Conservation (phyloP, 1,140 invertebrate species). For the Lethrus apterus region DNA sequence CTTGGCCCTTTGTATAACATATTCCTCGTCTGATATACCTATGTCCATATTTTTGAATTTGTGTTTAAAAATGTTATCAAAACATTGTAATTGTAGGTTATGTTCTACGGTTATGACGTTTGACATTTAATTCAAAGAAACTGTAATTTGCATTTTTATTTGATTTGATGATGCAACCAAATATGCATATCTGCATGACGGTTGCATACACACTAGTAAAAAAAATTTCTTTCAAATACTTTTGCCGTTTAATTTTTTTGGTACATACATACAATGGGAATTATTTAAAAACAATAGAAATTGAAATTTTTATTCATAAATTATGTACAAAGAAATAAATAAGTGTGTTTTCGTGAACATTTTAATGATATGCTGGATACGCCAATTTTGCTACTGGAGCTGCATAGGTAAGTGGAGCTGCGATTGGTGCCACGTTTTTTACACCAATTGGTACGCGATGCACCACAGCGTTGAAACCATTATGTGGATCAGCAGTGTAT, state of each 20-base stretch:
- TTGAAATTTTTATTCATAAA: not conserved
- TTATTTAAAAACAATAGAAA: not conserved
- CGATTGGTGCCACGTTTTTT: too few species aligned
- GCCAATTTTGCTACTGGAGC: not conserved
- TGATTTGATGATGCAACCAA: not conserved
- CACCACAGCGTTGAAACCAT: too few species aligned
- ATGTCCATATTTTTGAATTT: not conserved
- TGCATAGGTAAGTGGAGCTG: too few species aligned
- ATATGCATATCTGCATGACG: too few species aligned
- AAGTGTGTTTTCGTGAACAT: not conserved
- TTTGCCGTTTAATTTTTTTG: not conserved
- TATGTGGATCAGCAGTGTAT: too few species aligned
- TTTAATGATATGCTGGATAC: not conserved
- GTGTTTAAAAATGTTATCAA: not conserved
- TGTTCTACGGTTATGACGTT: not conserved
- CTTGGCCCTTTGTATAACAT: slow-evolving; percentile 69
- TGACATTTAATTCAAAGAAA: not conserved
- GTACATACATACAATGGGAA: not conserved
- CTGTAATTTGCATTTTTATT: not conserved
- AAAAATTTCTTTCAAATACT: too few species aligned
- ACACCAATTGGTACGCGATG: too few species aligned
- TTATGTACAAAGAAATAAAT: not conserved
- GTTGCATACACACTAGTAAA: too few species aligned
- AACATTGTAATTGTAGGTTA: not conserved
- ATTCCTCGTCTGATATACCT: slow-evolving; percentile 59